Base-by-base conservation (phyloP, 2,113 vertebrate genomes). In the Maccullochella peelii region DNA sequence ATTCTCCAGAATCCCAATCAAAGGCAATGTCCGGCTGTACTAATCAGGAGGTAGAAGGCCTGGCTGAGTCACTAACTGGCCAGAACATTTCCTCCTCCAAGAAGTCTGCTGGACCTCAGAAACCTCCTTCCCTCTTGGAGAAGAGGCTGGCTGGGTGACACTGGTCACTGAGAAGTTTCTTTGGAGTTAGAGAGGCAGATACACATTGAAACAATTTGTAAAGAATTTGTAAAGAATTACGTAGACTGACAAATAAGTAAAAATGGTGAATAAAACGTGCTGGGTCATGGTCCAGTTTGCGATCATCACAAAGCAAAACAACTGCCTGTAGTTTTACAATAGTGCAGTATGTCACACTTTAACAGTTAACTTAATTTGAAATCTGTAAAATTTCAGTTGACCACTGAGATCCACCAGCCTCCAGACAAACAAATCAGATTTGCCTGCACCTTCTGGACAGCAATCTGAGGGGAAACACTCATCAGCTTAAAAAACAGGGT, bases 1-100 rank as follows among this genome's bases (percentile, higher is more conserved):
- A 27, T 84, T 86, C 82, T 72, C 47, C 23, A 62, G 71, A 79
- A 84, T 93, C 65, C 75, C 68, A 87, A 91, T 88, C 76, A 84
- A 72, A 87, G 63, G 73, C 73, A 87, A 72, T 85, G 72, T 57
- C 79, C 71, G 36, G 42, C 73, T 42, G 25, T 40, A 30, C 84
- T 88, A 86, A 91, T 91, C 74, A 88, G 67, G 67, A 79, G 30
- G 50, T 86, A 40, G 73, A 70, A 72, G 57, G 71, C 69, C 57
- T 73, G 54, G 50, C 73, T 74, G 86, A 86, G 59, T 86, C 80
- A 84, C 78, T 75, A 71, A 81, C 38, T 76, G 86, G 54, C 79
- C 63, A 55, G 47, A 90, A 84, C 68, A 21, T 73, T 74, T 77
- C 23, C 69, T 87, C 65, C 70, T 66, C 49, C 57, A 75, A 81